These are phyloP conservation scores for Rotaria macrura DNA, from an alignment of 2,888 invertebrate genomes.

Conservation along the genomic window DNA sequence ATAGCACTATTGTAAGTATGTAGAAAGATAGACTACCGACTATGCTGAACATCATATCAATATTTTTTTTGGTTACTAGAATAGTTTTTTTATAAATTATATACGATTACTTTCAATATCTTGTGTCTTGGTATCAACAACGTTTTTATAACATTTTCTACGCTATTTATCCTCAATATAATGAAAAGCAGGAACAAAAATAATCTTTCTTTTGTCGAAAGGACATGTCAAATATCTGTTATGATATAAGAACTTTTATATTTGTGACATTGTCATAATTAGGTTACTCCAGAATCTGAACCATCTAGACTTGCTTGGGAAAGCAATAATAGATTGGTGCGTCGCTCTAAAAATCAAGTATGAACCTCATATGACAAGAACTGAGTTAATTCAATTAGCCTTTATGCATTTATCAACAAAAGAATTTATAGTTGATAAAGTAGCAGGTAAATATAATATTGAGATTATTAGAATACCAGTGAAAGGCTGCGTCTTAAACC, in stretches of 20 bases:
- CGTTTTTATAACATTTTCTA: background rate
- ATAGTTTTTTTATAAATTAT: background rate
- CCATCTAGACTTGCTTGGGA: too few relatives aligned
- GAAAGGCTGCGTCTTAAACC: background rate
- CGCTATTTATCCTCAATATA: background rate
- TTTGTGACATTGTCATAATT: too few relatives aligned
- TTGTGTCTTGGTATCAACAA: background rate
- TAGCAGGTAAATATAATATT: too few relatives aligned
- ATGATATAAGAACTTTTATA: too few relatives aligned
- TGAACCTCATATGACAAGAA: background rate
- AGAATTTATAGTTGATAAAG: too few relatives aligned
- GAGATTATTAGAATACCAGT: background rate
- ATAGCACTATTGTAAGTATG: background rate
- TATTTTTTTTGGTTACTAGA: background rate
- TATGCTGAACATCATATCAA: background rate
- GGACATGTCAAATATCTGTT: too few relatives aligned
- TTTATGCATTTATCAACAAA: too few relatives aligned
- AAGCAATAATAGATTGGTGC: too few relatives aligned
- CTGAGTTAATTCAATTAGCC: too few relatives aligned
- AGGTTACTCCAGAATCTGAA: too few relatives aligned
- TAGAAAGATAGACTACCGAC: background rate
- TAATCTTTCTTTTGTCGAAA: too few relatives aligned
- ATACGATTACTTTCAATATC: background rate
- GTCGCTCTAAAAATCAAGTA: too few relatives aligned
- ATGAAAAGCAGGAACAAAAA: background rate